A percentile compares a stretch with the other conserved stretches of the same genome.
These are phyloP conservation scores for Karalla daura DNA, from an alignment of 2,797 vertebrate genomes.

Conservation along the genomic window DNA sequence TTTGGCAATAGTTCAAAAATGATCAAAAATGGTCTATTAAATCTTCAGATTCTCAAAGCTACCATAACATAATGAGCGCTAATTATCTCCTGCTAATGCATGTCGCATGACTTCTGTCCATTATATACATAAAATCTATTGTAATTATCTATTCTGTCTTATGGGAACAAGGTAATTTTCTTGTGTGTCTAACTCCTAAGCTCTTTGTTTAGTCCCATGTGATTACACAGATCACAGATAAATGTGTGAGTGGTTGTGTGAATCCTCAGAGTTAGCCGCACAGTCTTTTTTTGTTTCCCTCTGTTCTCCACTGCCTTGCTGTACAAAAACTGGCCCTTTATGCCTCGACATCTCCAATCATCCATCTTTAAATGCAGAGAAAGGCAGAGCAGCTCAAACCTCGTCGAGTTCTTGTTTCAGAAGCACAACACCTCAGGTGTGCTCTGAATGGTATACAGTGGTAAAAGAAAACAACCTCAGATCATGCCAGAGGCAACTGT, in stretches of 20 bases:
- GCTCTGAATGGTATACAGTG: conserved; percentile 23
- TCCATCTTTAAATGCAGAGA: background rate
- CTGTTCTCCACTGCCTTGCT: background rate
- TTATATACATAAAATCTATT: no score
- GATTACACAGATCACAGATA: conserved; percentile 2
- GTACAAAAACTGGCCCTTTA: background rate
- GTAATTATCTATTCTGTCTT: background rate
- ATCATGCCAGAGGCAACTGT: conserved; percentile 31
- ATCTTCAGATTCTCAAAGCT: no score
- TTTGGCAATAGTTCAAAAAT: no score
- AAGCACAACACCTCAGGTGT: conserved; percentile 1
- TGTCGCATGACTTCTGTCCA: no score
- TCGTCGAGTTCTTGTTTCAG: conserved; percentile 16
- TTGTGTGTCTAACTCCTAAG: background rate
- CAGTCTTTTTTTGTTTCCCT: background rate
- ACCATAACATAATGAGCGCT: no score
- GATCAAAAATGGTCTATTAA: no score
- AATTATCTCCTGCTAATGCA: no score
- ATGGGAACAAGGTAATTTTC: background rate
- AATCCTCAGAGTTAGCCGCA: background rate
- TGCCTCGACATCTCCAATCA: background rate
- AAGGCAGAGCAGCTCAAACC: conserved; percentile 12
- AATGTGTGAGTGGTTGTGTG: background rate
- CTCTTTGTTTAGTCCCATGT: background rate
- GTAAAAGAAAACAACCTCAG: conserved; percentile 16